Percentiles rank a stretch among this genome's conserved stretches.
These are phyloP conservation scores for Heterohyrax brucei DNA, from an alignment of 2,797 vertebrate species.

Conservation along the genomic window DNA sequence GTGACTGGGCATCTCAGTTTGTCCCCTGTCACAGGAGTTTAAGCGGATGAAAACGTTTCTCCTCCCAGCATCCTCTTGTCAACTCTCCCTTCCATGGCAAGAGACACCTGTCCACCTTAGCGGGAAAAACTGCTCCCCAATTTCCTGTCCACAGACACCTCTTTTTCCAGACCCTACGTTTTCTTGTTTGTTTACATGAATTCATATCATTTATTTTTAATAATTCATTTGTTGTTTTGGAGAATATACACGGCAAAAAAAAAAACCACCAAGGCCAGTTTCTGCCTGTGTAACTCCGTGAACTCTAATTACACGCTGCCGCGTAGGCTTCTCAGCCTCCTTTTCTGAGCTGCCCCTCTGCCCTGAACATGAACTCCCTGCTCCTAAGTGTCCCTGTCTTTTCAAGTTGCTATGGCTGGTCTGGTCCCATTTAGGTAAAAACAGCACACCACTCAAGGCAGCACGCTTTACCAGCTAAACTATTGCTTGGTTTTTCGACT, in stretches of 20 bases:
- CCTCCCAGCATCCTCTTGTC: too few species aligned
- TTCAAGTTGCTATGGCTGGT: background rate
- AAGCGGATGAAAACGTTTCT: fast-evolving
- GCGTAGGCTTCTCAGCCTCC: background rate
- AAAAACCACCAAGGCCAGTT: too few species aligned
- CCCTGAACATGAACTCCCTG: background rate
- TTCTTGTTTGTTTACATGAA: background rate
- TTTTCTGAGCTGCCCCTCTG: background rate
- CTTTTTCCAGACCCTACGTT: too few species aligned
- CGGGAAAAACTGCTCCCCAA: background rate
- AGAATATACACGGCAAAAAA: too few species aligned
- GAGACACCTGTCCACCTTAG: background rate
- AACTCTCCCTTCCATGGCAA: background rate
- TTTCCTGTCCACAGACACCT: background rate
- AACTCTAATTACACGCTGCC: too few species aligned
- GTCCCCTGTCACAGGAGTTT: fast-evolving
- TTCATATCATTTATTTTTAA: background rate
- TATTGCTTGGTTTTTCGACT: too few species aligned
- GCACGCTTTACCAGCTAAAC: too few species aligned
- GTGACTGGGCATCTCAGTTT: background rate
- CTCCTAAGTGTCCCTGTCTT: background rate
- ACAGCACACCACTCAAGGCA: too few species aligned
- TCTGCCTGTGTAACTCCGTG: too few species aligned
- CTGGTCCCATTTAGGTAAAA: background rate
- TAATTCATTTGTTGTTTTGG: too few species aligned